These are phyloP conservation scores for Amphipoea oculea DNA, from an alignment of 2,888 invertebrate genomes.

Conservation along the genomic window DNA sequence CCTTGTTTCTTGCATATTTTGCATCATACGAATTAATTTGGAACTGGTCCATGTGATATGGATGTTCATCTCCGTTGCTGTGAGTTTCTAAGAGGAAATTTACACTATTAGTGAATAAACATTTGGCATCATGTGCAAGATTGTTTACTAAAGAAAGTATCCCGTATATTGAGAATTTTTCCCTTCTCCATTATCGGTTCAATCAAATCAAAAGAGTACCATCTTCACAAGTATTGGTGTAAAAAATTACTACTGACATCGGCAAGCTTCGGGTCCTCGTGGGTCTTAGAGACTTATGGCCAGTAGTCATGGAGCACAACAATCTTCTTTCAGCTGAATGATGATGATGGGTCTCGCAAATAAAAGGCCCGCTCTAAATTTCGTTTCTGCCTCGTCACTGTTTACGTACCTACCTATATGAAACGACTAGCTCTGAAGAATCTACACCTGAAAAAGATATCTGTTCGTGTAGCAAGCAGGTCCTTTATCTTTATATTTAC, in stretches of 20 bases:
- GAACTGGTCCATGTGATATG: conserved; percentile 30
- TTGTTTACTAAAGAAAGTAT: not conserved
- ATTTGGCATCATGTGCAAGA: not conserved
- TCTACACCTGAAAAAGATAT: not conserved
- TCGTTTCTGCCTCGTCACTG: not conserved
- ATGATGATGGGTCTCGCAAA: not conserved
- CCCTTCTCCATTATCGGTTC: not conserved
- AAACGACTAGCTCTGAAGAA: not conserved
- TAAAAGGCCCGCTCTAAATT: not conserved
- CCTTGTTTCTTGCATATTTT: conserved; percentile 68
- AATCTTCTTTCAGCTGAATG: not conserved
- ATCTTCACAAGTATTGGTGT: not conserved
- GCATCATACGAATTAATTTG: conserved; percentile 41
- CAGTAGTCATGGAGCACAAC: too few species aligned
- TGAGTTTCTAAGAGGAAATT: not conserved
- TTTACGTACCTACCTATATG: not conserved
- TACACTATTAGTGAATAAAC: not conserved
- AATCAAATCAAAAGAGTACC: not conserved
- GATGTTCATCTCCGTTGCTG: conserved; percentile 42
- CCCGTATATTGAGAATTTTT: not conserved
- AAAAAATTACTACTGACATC: not conserved
- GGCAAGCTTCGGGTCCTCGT: not conserved
- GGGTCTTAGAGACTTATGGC: not conserved
- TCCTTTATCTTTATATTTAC: conserved; percentile 10
- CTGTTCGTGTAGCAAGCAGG: not conserved